Percentiles rank a stretch among this genome's conserved stretches.
These are phyloP conservation scores for Lycaena phlaeas DNA, from an alignment of 2,888 invertebrate genomes.

Conservation along the genomic window DNA sequence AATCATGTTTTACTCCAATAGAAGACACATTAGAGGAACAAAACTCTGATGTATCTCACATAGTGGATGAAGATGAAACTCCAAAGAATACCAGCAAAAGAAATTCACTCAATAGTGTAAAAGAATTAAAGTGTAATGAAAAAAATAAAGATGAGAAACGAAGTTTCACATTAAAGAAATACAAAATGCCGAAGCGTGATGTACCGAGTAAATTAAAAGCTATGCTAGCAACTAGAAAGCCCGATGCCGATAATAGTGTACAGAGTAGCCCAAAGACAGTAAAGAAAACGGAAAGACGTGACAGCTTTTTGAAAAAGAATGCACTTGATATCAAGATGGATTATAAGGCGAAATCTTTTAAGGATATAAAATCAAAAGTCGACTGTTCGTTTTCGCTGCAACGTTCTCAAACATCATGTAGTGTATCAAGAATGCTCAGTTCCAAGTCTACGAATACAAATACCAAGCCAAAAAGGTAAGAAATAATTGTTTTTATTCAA, in stretches of 20 bases:
- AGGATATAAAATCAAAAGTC: conserved; percentile 92
- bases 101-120: conserved; percentile 58
- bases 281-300: conserved; percentile 81
- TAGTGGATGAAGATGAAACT: conserved; percentile 41
- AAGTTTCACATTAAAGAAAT: conserved; percentile 75
- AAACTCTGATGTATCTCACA: conserved; percentile 31
- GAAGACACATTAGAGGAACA: conserved; percentile 38
- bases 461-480: conserved; percentile 64
- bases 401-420: conserved; percentile 63
- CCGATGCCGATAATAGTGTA: conserved; percentile 63
- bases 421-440: conserved; percentile 59
- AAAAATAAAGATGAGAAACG: conserved; percentile 70
- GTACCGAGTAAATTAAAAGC: conserved; percentile 84
- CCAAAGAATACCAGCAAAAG: conserved; percentile 57
- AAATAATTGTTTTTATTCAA: conserved; percentile 11
- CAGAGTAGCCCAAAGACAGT: conserved; percentile 74
- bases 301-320: conserved; percentile 62
- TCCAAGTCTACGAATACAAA: conserved; percentile 55
- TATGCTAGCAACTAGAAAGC: conserved; percentile 75
- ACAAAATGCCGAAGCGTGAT: conserved; percentile 85
- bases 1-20: conserved; percentile 40
- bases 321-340: conserved; percentile 83
- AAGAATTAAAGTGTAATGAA: conserved; percentile 43
- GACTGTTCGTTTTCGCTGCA: conserved; percentile 69
- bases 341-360: conserved; percentile 80